Base-by-base conservation (phyloP, 2,888 invertebrate species). In the Melinopterus prodromus region DNA sequence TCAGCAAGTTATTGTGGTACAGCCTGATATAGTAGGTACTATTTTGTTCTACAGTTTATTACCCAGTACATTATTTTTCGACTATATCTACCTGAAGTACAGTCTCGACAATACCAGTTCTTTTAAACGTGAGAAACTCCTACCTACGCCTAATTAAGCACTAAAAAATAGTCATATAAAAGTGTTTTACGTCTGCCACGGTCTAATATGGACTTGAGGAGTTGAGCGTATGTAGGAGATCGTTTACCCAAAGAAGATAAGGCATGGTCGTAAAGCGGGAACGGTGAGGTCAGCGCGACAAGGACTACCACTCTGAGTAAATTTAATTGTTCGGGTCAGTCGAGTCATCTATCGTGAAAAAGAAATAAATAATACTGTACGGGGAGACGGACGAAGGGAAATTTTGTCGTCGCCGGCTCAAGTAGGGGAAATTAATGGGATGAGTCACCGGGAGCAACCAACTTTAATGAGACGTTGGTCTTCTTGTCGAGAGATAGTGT, bases 321-420 rank as follows among this genome's bases (percentile, higher is more conserved):
- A 71, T 71, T 71, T 71, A 71, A 71, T 71, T 71, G 71, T 16
- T 16, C 26, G 35, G 71, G 71, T 71, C 71, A 71, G 71, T 53
- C 53, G 53, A 9, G 9, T 53, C 53, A 53, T 53, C 53, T 53
- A 53, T 12, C 7, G 53, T 53, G 53, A 53, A 53, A 53, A 53
- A 53, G 53, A 53, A 53, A 53, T 53, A 53, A 53, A 53, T 12
- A 53, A 53, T 53, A 12, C 53, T 71, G 71, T 71, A 35, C 35
- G 74, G 36, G 37, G 36, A 74, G 37, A 35, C 26, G 26, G 35
- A 36, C n/a, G 37, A 74, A 16, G 37, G 74, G 36, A 74, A 53
- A 53, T 9, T 53, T 53, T 53, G 53, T 53, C 53, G 53, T 53
- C 9, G 26, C 26, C 12, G 53, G 12, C 53, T 1, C 53, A 53